phyloP scores from a whole-genome alignment of 2,888 invertebrate species.

The Orgyia antiqua region DNA sequence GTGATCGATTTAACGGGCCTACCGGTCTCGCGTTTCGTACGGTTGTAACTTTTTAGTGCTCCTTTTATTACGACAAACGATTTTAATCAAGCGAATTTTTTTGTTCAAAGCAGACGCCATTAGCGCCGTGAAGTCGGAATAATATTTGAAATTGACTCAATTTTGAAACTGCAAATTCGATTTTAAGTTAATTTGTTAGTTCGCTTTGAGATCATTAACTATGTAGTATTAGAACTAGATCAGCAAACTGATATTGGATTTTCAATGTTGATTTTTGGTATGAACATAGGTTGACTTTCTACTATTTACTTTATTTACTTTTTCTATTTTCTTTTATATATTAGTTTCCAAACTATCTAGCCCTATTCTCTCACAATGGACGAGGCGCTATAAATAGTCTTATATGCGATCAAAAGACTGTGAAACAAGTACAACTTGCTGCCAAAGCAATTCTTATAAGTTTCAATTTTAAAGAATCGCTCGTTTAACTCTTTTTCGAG shows the following conservation, averaged over 20 bases:
- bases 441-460: slow-evolving; percentile 30
- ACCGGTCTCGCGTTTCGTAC: slow-evolving; percentile 62
- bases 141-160: slow-evolving; percentile 66
- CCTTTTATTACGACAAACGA: slow-evolving; percentile 77
- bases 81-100: slow-evolving; percentile 74
- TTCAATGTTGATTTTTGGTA: slow-evolving; percentile 31
- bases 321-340: too few relatives aligned
- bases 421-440: slow-evolving; percentile 20
- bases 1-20: slow-evolving; percentile 74
- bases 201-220: slow-evolving; percentile 36
- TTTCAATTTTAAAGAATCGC: slow-evolving; percentile 45
- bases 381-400: too few relatives aligned
- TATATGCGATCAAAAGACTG: slow-evolving; percentile 10
- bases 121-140: slow-evolving; percentile 63
- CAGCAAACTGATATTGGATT: slow-evolving; percentile 31
- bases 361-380: too few relatives aligned
- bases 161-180: slow-evolving; percentile 62
- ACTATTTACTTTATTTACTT: too few relatives aligned
- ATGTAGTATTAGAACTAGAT: too few relatives aligned
- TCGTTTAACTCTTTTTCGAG: slow-evolving; percentile 51
- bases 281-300: too few relatives aligned
- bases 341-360: too few relatives aligned
- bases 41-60: slow-evolving; percentile 75
- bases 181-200: slow-evolving; percentile 65
- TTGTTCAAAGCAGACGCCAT: slow-evolving; percentile 66